A percentile compares a stretch with the other conserved stretches of the same genome.
Conservation (phyloP, 2,797 vertebrate genomes). For the Enteromius afrohamiltoni region DNA sequence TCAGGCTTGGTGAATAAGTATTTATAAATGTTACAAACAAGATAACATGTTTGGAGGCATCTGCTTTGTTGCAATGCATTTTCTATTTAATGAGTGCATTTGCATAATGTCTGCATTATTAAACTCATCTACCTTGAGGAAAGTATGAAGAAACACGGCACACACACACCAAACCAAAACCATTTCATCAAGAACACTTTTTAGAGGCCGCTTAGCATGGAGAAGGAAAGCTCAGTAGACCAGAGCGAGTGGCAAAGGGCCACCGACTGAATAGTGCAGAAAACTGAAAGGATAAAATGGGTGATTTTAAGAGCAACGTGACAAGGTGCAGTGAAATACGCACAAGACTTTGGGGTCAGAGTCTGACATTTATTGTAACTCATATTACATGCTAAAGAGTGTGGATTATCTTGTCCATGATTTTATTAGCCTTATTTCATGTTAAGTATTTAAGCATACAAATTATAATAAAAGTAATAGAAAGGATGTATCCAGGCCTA, state of each 20-base stretch:
- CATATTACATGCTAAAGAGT: slow-evolving; percentile 6
- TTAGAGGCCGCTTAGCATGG: slow-evolving; percentile 50
- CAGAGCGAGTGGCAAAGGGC: slow-evolving; percentile 48
- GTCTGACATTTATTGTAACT: slow-evolving; percentile 22
- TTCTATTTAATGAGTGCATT: slow-evolving; percentile 87
- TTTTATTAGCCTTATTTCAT: background rate
- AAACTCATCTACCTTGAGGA: slow-evolving; percentile 85
- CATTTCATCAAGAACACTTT: slow-evolving; percentile 63
- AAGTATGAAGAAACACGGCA: slow-evolving; percentile 76
- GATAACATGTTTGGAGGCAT: slow-evolving; percentile 72
- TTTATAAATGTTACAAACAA: slow-evolving; percentile 73
- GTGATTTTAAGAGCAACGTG: slow-evolving; percentile 43
- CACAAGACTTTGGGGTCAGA: slow-evolving; percentile 29
- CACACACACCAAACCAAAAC: slow-evolving; percentile 38
- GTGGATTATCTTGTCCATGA: background rate
- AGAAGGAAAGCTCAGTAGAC: slow-evolving; percentile 40
- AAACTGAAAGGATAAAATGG: slow-evolving; percentile 34
- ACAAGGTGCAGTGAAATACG: slow-evolving; percentile 27
- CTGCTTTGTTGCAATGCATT: slow-evolving; percentile 68
- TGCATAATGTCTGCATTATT: slow-evolving; percentile 91
- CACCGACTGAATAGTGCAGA: slow-evolving; percentile 37
- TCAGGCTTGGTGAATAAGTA: slow-evolving; percentile 63
- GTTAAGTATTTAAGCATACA: background rate
- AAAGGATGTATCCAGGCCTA: background rate
- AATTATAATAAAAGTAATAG: background rate